Base-by-base conservation (phyloP, 2,113 vertebrate genomes). In the Platichthys stellatus region DNA sequence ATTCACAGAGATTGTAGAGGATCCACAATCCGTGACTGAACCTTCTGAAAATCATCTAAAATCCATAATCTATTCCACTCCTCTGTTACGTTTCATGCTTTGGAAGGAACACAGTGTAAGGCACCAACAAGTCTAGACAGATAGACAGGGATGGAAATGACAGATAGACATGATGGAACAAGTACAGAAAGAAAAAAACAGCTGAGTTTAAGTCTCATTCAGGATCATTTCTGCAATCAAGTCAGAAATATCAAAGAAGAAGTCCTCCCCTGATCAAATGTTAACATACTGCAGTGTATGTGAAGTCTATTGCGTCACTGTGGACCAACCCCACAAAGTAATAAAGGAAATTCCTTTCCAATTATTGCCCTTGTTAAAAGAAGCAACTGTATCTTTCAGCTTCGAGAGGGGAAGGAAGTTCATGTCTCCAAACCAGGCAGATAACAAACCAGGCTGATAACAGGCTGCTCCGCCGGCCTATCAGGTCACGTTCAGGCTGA, bases 371-470 rank as follows among this genome's bases (percentile, higher is more conserved):
- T 51, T 51, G 47, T 51, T 18, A 51, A 51, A 51, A 51, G 43
- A 73, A n/a, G 45, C 3, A 5, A 68, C 57, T 64, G 64, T 47
- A 24, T 77, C 67, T 73, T 14, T 20, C 28, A 60, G 58, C 18
- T 69, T 56, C 28, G 38, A 61, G 38, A 23, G 8, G 26, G 40
- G 13, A 40, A 56, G 56, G 31, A 56, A 26, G 64, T 56, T 54
- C 8, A 6, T 4, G 1, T 69, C 58, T 70, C 18, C 72, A 26
- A 43, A 60, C 3, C 26, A 24, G 57, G 61, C 69, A 78, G 83
- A 86, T 84, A 85, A 80, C 74, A 85, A 43, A 60, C 3, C 26
- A 24, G 57, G 61, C 69, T 81, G 83, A 86, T 84, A 85, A 80
- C 74, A 85, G 65, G 66, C 70, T 28, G 73, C 61, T 40, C 35